phyloP scores from a whole-genome alignment of 2,888 invertebrate genomes.

The Caenorhabditis sp. region DNA sequence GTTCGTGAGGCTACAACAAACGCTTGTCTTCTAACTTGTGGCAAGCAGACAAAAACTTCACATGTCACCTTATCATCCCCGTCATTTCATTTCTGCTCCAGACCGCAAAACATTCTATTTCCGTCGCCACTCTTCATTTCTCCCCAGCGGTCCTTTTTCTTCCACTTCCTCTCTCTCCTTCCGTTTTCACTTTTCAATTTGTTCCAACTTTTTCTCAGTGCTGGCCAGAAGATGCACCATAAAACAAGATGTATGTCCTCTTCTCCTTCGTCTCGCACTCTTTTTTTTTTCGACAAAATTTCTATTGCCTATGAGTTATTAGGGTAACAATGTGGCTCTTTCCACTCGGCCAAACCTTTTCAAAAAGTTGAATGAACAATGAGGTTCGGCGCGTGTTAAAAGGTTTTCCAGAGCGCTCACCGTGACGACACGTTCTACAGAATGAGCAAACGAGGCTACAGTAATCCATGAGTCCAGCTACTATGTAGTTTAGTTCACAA shows the following conservation, averaged over 20 bases:
- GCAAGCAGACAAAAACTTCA: too few relatives aligned
- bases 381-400: too few relatives aligned
- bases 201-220: slow-evolving; percentile 12
- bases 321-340: too few relatives aligned
- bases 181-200: slow-evolving; percentile 26
- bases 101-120: slow-evolving; percentile 27
- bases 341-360: slow-evolving; percentile 36
- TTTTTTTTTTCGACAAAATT: neutral
- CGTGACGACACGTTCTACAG: too few relatives aligned
- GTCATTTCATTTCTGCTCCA: slow-evolving; percentile 10
- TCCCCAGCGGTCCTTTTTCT: slow-evolving; percentile 25
- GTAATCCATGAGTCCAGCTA: too few relatives aligned
- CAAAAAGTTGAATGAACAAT: slow-evolving; percentile 29
- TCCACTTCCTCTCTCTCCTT: neutral
- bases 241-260: slow-evolving; percentile 44
- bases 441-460: too few relatives aligned
- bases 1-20: too few relatives aligned
- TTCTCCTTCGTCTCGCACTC: slow-evolving; percentile 11
- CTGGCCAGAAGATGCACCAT: slow-evolving; percentile 5
- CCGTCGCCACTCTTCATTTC: neutral
- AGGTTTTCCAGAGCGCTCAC: too few relatives aligned
- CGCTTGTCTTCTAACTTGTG: too few relatives aligned
- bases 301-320: too few relatives aligned
- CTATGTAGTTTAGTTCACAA: too few relatives aligned
- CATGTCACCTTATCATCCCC: slow-evolving; percentile 24